Conservation (phyloP, 2,797 vertebrate species). For the Acridotheres tristis region DNA sequence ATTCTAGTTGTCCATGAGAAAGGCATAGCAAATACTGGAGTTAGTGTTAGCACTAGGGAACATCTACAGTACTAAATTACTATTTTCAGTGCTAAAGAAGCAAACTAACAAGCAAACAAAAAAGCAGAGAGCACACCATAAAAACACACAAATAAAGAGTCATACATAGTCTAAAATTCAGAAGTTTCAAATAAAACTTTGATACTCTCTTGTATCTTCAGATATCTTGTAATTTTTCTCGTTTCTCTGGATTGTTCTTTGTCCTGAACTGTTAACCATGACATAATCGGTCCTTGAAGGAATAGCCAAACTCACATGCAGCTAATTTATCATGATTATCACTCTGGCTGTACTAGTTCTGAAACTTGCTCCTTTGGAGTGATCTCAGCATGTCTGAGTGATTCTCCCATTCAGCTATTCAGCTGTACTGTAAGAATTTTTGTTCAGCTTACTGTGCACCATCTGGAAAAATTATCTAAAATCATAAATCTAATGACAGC, state of each 20-base stretch:
- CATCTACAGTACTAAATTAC: not conserved
- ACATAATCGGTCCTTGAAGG: not conserved
- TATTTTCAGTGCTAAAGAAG: not conserved
- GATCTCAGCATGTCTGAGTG: not conserved
- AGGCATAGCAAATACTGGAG: not conserved
- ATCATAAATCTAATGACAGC: slow-evolving; percentile 35
- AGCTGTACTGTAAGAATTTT: not conserved
- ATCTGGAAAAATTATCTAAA: slow-evolving; percentile 41
- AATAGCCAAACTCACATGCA: not conserved
- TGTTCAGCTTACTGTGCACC: not conserved
- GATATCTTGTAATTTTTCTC: not conserved
- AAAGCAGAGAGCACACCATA: rapidly evolving
- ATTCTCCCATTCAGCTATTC: not conserved
- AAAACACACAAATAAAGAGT: not conserved
- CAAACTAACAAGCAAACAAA: not conserved
- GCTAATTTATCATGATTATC: not conserved
- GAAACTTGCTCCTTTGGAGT: not conserved
- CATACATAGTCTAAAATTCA: not conserved
- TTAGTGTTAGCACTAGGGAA: not conserved
- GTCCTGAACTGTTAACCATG: not conserved
- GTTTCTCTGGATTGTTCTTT: not conserved
- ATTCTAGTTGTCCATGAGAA: not conserved
- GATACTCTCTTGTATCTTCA: not conserved
- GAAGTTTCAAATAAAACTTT: not conserved
- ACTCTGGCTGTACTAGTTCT: not conserved